phyloP scores from a whole-genome alignment of 2,113 vertebrate species.

The Crotophaga sulcirostris region DNA sequence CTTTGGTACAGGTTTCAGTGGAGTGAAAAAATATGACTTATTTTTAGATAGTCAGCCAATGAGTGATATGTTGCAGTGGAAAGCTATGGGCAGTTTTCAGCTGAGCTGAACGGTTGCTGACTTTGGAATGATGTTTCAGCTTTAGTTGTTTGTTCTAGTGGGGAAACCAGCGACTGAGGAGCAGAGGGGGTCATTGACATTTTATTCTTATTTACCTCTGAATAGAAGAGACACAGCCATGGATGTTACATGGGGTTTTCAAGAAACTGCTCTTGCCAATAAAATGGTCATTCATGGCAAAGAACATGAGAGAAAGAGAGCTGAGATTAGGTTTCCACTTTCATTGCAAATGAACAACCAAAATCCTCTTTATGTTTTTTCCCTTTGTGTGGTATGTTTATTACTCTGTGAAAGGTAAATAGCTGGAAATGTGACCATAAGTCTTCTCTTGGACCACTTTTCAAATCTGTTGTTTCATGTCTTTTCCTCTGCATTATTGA shows the following conservation, averaged over 20 bases:
- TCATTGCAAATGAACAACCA: neutral
- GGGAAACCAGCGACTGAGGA: neutral
- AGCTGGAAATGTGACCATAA: neutral
- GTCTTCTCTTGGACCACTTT: neutral
- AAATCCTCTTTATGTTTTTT: neutral
- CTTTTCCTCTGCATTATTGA: neutral
- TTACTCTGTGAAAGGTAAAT: neutral
- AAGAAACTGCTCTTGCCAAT: neutral
- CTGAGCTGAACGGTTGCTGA: neutral
- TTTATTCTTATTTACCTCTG: neutral
- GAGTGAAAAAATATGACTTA: neutral
- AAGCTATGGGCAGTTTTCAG: neutral
- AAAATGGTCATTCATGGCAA: neutral
- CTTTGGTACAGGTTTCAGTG: constrained; percentile 6
- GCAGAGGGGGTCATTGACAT: neutral
- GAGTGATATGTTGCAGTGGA: neutral
- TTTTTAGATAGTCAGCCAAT: neutral
- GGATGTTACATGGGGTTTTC: neutral
- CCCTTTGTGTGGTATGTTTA: neutral
- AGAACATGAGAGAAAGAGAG: neutral
- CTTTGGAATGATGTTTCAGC: neutral
- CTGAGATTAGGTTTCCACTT: neutral
- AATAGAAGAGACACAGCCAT: neutral
- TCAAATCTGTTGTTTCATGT: neutral
- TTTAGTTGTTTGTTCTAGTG: neutral